Evolutionary conservation across 2,888 invertebrate species (phyloP), one percentile per base, ranked within the genome.

Genomic region (Euzetes globulus): DNA sequence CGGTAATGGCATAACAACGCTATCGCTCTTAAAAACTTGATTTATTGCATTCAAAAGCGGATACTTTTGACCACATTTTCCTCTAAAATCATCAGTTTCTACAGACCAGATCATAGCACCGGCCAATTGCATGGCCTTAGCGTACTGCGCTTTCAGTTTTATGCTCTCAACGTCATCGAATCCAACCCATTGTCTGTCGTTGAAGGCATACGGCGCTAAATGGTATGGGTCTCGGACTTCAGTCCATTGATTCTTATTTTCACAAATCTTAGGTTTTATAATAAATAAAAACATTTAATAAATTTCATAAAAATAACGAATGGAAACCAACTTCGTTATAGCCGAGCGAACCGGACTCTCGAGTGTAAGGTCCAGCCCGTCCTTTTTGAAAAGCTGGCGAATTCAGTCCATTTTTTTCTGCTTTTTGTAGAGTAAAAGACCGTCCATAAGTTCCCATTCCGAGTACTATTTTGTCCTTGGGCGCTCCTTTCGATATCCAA

Each of bases 391-490:
- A n/a, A n/a, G n/a, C n/a, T n/a, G n/a, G 78, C 11, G 78, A 71
- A 22, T 77, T 77, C 6, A 75, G 72, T 5, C 78, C 71, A 2
- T 77, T 75, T 19, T 75, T 63, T n/a, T 73, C 58, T 60, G 75
- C 75, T 15, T 72, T 37, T 50, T 76, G 73, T 19, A 78, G 70
- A 25, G 77, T 78, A 45, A 77, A 78, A 47, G 78, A 77, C 55
- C 78, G 52, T 4, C 78, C 78, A 33, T 78, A 78, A 3, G 78
- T 75, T 7, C 77, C 77, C 75, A 78, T 76, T 11, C 78, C 78
- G 47, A 78, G 50, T 4, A 78, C 74, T 17, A 78, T 74, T 25
- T 78, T 78, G 41, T 78, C 75, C 55, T 74, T 70, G 6, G 77
- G 71, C 6, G 77, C 77, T 47, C 78, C 78, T 60, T 76, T 55